A percentile compares a stretch with the other conserved stretches of the same genome.
phyloP scores from a whole-genome alignment of 2,113 vertebrate species.

The Channa argus region DNA sequence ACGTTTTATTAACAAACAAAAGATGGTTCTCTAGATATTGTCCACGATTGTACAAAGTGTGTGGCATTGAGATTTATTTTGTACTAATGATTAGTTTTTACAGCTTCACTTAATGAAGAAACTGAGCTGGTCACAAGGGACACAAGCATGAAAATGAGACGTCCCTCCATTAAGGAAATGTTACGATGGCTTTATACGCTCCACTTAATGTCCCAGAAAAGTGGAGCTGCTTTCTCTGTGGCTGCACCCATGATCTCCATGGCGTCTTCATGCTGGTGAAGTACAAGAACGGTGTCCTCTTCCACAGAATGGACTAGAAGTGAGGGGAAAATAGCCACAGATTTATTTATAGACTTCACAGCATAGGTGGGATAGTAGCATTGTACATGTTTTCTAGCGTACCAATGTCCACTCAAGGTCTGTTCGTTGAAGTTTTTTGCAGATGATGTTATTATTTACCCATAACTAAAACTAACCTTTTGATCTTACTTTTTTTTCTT shows the following conservation, averaged over 20 bases:
- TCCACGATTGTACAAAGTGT: neutral
- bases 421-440: too few species aligned
- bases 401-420: too few species aligned
- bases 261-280: slow-evolving; percentile 33
- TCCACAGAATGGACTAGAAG: slow-evolving; percentile 34
- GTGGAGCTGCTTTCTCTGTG: slow-evolving; percentile 54
- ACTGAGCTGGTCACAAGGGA: neutral
- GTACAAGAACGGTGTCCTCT: slow-evolving; percentile 33
- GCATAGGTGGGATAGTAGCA: too few species aligned
- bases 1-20: too few species aligned
- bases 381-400: too few species aligned
- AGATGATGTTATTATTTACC: too few species aligned
- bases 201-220: slow-evolving; percentile 74
- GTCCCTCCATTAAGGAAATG: too few species aligned
- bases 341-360: too few species aligned
- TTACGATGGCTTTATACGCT: slow-evolving; percentile 50
- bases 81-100: neutral
- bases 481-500: too few species aligned
- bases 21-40: neutral
- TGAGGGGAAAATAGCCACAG: neutral
- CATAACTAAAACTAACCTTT: too few species aligned
- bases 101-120: neutral
- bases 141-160: too few species aligned
- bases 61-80: slow-evolving; percentile 3
- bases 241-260: slow-evolving; percentile 26